phyloP scores from a whole-genome alignment of 2,113 vertebrate genomes.

The Sakesphorus luctuosus region DNA sequence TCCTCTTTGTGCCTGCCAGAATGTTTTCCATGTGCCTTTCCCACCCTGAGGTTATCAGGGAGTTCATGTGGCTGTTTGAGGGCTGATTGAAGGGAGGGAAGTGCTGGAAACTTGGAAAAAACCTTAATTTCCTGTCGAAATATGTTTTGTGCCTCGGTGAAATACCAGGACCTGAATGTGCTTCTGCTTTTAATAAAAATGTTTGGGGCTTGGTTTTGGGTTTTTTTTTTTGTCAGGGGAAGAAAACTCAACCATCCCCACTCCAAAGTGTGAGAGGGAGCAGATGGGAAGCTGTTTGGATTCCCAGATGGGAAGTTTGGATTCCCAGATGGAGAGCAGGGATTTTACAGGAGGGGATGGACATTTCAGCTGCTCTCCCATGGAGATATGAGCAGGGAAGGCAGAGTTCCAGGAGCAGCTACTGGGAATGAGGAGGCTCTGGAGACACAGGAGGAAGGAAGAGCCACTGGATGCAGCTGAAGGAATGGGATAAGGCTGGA shows the following conservation, averaged over 20 bases:
- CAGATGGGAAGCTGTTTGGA: not conserved
- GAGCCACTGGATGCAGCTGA: fast-evolving
- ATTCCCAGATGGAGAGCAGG: slow-evolving; percentile 27
- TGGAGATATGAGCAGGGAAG: slow-evolving; percentile 4
- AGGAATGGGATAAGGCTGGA: not conserved
- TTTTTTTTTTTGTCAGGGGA: not conserved
- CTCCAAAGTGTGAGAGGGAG: slow-evolving; percentile 21
- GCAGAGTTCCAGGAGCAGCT: not conserved
- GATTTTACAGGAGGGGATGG: not conserved
- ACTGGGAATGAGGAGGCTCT: not conserved
- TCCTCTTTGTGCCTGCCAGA: not conserved
- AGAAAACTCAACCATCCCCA: slow-evolving; percentile 21
- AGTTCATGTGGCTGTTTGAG: slow-evolving; percentile 20
- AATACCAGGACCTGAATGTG: slow-evolving; percentile 12
- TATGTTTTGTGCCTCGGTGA: slow-evolving; percentile 45
- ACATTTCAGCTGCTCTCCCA: not conserved
- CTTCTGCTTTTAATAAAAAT: slow-evolving; percentile 63
- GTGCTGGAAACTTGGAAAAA: slow-evolving; percentile 36
- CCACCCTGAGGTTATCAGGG: slow-evolving; percentile 23
- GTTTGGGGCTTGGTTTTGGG: slow-evolving; percentile 4
- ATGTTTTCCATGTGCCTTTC: slow-evolving; percentile 24
- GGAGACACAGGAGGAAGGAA: not conserved
- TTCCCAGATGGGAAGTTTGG: not conserved
- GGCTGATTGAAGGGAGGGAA: slow-evolving; percentile 10
- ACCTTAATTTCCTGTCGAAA: slow-evolving; percentile 59